These are phyloP conservation scores for Amphibalanus amphitrite DNA, from an alignment of 1,140 invertebrate genomes.

Conservation along the genomic window DNA sequence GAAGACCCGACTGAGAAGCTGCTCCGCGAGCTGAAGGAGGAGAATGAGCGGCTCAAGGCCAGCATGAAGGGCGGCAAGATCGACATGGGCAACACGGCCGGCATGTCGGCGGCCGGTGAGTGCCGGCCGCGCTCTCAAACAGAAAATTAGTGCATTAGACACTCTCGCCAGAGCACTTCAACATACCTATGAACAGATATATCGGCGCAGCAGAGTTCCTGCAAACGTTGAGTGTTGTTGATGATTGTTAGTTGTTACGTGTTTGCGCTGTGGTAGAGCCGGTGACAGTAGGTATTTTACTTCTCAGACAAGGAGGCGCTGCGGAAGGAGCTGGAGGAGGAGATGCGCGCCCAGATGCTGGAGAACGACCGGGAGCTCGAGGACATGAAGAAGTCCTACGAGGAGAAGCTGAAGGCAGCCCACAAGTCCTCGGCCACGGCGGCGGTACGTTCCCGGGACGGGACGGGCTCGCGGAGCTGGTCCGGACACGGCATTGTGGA, in stretches of 20 bases:
- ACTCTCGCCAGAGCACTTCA: no score
- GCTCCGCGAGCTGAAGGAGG: slow-evolving; percentile 39
- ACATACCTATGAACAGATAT: no score
- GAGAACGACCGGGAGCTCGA: slow-evolving; percentile 38
- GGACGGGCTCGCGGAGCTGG: no score
- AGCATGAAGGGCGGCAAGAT: slow-evolving; percentile 26
- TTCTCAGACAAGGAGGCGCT: slow-evolving; percentile 22
- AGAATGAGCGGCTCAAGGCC: slow-evolving; percentile 37
- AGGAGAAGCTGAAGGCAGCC: slow-evolving; percentile 31
- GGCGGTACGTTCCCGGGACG: no score
- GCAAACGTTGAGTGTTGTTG: no score
- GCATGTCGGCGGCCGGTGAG: slow-evolving; percentile 26
- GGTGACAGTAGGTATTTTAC: no score
- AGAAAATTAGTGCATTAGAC: no score
- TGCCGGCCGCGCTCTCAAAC: slow-evolving; percentile 5
- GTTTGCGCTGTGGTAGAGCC: no score
- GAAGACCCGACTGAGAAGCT: slow-evolving; percentile 39
- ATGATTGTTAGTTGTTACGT: no score
- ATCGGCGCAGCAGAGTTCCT: no score
- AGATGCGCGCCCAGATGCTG: slow-evolving; percentile 35
- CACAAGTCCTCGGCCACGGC: slow-evolving; percentile 17
- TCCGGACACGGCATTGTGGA: no score
- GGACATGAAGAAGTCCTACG: slow-evolving; percentile 36
- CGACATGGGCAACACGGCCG: slow-evolving; percentile 19
- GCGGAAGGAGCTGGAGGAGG: slow-evolving; percentile 27